These are phyloP conservation scores for Pelecanus crispus DNA, from an alignment of 2,113 vertebrate genomes.

Conservation along the genomic window DNA sequence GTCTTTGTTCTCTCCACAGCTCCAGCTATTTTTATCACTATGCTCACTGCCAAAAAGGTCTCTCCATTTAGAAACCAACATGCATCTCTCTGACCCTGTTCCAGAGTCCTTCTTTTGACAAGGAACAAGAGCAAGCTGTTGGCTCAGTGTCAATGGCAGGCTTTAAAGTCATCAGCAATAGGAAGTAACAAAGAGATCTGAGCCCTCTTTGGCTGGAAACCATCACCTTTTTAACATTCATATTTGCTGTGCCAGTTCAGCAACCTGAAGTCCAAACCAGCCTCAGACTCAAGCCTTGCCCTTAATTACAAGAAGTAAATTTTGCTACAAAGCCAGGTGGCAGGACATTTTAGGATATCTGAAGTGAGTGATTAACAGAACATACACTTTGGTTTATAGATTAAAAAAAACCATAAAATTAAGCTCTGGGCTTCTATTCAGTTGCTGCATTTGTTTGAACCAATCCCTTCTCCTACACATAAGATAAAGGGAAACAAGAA, in stretches of 20 bases:
- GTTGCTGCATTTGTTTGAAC: neutral
- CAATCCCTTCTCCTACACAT: neutral
- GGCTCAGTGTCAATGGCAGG: neutral
- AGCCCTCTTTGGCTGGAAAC: neutral
- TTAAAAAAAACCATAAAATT: neutral
- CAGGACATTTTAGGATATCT: neutral
- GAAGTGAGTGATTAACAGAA: neutral
- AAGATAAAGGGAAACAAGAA: neutral
- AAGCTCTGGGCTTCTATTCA: neutral
- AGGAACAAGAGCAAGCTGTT: neutral
- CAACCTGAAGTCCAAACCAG: neutral
- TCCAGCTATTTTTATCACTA: neutral
- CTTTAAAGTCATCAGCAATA: neutral
- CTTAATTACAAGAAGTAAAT: neutral
- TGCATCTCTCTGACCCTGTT: neutral
- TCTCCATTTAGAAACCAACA: neutral
- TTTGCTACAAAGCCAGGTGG: neutral
- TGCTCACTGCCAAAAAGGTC: neutral
- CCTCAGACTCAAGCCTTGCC: neutral
- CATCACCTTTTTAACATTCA: neutral
- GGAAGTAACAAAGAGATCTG: neutral
- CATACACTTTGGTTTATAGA: rapidly evolving
- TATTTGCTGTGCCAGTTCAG: neutral
- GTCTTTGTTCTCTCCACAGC: neutral
- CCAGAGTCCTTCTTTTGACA: neutral